Evolutionary conservation across 1,140 invertebrate genomes (phyloP), one percentile per base, ranked within the genome.

Genomic region (Holotrichia oblita): DNA sequence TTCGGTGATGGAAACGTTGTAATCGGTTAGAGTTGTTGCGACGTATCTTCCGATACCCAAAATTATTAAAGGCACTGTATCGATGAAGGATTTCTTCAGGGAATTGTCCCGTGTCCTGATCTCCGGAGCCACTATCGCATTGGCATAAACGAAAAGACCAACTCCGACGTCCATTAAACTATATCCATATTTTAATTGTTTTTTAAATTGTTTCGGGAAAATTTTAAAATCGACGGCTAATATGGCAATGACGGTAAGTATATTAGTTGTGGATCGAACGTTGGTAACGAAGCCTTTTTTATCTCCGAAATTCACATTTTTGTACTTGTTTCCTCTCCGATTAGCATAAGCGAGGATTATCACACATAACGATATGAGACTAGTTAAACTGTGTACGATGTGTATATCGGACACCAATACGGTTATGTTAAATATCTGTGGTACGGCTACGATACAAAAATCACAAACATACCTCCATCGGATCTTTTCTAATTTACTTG

Each of bases 81-180:
- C 87, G 79, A 85, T 87, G 2, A 88, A 73, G 0, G 86, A 86
- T 79, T 86, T 87, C 22, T 79, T 48, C 73, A 86, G 55, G 78
- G 87, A 42, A 87, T 79, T 80, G 84, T 88, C 77, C 77, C 87
- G 77, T 72, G 83, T 83, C 77, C 86, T 89, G 24, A 89, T 85
- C 76, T 87, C 86, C 76, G 89, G 91, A 14, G 92, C 91, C 0
- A 96, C 93, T 64, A 97, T 88, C 0, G 93, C 96, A 91, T 97
- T 97, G 8, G 93, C 89, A n/a, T 96, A 88, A 14, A 98, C 89
- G 90, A 96, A 99, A 41, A 95, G 85, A 0, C 96, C 97, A 12
- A 99, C 97, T 24, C 98, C 98, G 48, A 93, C 90, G 85, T 99
- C 98, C 98, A 99, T 99, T 17, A 98, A 85, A 84, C 96, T 94